Evolutionary conservation across 2,797 vertebrate species (phyloP), one percentile per base, ranked within the genome.

Genomic region (Discoglossus pictus): DNA sequence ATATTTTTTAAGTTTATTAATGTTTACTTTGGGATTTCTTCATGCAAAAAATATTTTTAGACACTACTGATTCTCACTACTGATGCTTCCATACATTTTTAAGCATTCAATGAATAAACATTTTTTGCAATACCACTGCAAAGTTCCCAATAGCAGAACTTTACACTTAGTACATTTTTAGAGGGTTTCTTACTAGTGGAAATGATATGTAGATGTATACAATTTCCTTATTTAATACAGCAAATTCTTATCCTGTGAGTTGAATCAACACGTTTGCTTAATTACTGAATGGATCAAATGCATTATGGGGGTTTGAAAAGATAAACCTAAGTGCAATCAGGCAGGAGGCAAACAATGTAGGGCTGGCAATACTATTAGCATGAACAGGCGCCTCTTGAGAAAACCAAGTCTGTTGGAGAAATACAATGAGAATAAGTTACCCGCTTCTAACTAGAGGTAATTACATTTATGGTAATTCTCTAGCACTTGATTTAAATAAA

Each of bases 401-500:
- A 69, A 39, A 55, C 11, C 39, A 61, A 50, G 7, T 36, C 31
- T 23, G 15, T 47, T 20, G 27, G 23, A 55, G 20, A 48, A 38
- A 17, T 52, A 35, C 44, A 64, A 35, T 25, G 44, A 63, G 68
- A 2, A 63, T 48, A 43, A 56, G 43, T 64, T 50, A 36, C 44
- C 24, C 15, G 20, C 44, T 58, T 51, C 34, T 58, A 58, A 58
- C 52, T 71, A 63, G 36, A 11, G 13, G 44, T 71, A 71, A 71
- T 71, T 71, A 71, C 52, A 71, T 64, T 70, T 71, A 71, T 71
- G 68, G 25, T 63, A 64, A 71, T 71, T 71, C 61, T 63, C 21
- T 20, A 44, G 43, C 36, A 58, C 60, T 71, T 63, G 36, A 71
- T 71, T 71, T 63, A 71, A 71, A 71, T 71, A 71, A 64, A 71